phyloP scores from a whole-genome alignment of 2,888 invertebrate species.

The Ypsolopha scabrella region DNA sequence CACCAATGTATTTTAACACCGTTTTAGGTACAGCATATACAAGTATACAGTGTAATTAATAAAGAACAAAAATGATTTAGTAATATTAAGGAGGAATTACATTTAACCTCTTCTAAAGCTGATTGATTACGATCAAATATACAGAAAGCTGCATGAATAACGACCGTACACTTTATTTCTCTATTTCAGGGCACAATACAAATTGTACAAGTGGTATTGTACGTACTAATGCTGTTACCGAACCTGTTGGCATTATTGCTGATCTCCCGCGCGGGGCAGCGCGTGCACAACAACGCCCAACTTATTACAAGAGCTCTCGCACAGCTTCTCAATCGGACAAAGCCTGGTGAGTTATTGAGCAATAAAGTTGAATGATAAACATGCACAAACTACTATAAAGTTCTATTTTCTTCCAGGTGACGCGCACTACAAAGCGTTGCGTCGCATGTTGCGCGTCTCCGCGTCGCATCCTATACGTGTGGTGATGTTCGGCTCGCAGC shows the following conservation, averaged over 20 bases:
- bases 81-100: no score
- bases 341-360: not conserved
- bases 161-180: no score
- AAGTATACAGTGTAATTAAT: no score
- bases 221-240: conserved; percentile 1
- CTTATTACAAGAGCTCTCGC: not conserved
- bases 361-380: no score
- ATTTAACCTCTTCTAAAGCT: no score
- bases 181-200: no score
- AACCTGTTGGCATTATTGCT: not conserved
- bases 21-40: no score
- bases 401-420: not conserved
- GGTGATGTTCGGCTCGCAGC: conserved; percentile 3
- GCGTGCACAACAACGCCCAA: not conserved
- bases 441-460: not conserved
- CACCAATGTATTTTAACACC: no score
- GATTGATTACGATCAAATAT: no score
- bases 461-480: not conserved
- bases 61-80: no score
- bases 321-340: not conserved
- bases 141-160: no score
- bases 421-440: not conserved
- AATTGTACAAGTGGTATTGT: not conserved
- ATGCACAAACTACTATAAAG: not conserved
- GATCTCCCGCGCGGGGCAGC: not conserved